Evolutionary conservation across 2,888 invertebrate species (phyloP), one percentile per base, ranked within the genome.

Genomic region (Alviniconcha strummeri): DNA sequence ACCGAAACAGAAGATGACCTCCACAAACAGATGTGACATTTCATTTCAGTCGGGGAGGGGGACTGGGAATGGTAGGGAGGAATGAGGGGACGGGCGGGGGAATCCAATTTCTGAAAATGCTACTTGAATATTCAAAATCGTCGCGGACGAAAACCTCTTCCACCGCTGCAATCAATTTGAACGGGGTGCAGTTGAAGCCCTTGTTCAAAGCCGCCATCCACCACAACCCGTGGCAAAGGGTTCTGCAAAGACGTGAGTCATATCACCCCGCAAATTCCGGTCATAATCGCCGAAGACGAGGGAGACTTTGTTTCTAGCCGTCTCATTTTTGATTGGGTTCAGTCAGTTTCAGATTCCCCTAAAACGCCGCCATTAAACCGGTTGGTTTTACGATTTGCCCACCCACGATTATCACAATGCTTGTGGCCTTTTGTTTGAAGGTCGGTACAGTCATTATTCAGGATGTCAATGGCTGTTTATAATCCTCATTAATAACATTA

Each of bases 71-170:
- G 60, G 13, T 13, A 60, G 60, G 13, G 60, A 60, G 8, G 13
- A 60, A 60, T 7, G 13, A 60, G 13, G 60, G 60, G 60, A 13
- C 7, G 60, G 13, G 60, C 60, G 13, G 60, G 60, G 5, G 5
- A 17, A 69, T 69, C 69, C 69, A 69, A 69, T 69, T 69, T n/a
- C 13, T 17, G 5, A 69, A 69, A 69, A 69, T 69, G 69, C 69
- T 69, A 69, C 69, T 69, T 69, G 69, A 69, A 69, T 69, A 69
- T 69, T 69, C 69, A 69, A 69, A 17, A 69, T 69, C 69, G 15
- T 17, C 69, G n/a, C 69, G 5, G 69, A 69, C 5, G 69, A 69
- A 69, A 69, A 69, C n/a, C 69, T 69, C 69, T 69, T 17, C n/a
- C 69, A 69, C 69, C n/a, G 17, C 15, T 69, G 69, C 69, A 17